Base-by-base conservation (phyloP, 23 tunicate genomes). In the Trididemnum nubilum region DNA sequence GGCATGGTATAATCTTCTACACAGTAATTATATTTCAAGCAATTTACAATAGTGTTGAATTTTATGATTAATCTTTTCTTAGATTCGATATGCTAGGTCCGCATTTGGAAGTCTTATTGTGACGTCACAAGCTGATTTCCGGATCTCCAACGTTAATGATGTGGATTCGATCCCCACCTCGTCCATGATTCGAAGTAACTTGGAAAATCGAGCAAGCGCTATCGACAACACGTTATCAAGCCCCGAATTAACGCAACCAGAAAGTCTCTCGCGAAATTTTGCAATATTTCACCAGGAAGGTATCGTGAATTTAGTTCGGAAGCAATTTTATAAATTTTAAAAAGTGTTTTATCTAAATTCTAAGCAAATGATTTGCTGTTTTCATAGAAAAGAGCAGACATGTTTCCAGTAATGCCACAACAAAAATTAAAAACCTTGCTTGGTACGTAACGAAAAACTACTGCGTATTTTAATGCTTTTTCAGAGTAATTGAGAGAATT, bases 91-190 rank as follows among this genome's bases (percentile, higher is more conserved):
- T 73, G 27, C 24, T 28, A 24, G 30, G 9, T 38, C 3, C 7
- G 29, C 78, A 3, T n/a, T 73, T 38, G 78, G 78, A 39, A 73
- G 78, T 40, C 24, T 73, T 9, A 21, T 73, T 23, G 31, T 73
- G 32, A 40, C 58, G 5, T 73, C 78, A 22, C 19, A 37, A 39
- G 58, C 58, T 26, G 78, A 73, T 57, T 73, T 73, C 31, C 78
- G 21, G 9, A 30, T 27, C 3, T 4, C 28, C 29, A 40, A 73
- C 78, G 12, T 26, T 28, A 25, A 25, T 7, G 24, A 40, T 9
- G 9, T 21, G 18, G 3, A 19, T 37, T 4, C 58, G 28, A 37
- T 37, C 33, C 78, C 78, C 25, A 73, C 78, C 30, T 9, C 32
- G 78, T 73, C 78, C 2, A 9, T 39, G 58, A 7, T 73, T 2